phyloP scores from a whole-genome alignment of 2,888 invertebrate genomes.

The Lobophora halterata region DNA sequence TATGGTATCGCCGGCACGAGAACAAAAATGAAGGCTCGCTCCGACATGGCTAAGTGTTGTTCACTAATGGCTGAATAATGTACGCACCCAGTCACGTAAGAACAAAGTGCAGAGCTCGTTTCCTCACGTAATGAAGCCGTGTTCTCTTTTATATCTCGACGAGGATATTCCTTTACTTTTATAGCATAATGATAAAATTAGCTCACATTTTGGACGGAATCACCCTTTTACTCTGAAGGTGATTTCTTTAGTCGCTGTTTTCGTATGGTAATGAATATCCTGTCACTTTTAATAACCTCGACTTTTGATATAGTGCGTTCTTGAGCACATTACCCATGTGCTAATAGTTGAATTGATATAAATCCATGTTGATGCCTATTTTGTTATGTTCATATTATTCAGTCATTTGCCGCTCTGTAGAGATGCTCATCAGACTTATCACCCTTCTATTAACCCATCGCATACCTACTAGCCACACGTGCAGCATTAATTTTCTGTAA shows the following conservation, averaged over 20 bases:
- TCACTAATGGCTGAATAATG: conserved; percentile 60
- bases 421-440: background rate
- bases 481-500: conserved; percentile 28
- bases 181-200: conserved; percentile 33
- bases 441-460: background rate
- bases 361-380: too few relatives aligned
- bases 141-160: conserved; percentile 38
- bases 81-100: conserved; percentile 57
- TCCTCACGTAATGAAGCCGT: conserved; percentile 49
- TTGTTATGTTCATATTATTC: too few relatives aligned
- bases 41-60: conserved; percentile 41
- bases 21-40: conserved; percentile 39
- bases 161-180: conserved; percentile 40
- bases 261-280: too few relatives aligned
- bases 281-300: too few relatives aligned
- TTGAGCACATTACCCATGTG: too few relatives aligned
- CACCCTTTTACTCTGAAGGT: conserved; percentile 20
- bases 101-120: conserved; percentile 50
- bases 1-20: conserved; percentile 30
- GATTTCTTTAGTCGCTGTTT: too few relatives aligned
- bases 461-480: conserved; percentile 24
- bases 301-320: too few relatives aligned
- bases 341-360: too few relatives aligned
- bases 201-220: conserved; percentile 28
- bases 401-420: conserved; percentile 2